These are phyloP conservation scores for Maniola jurtina DNA, from an alignment of 1,140 invertebrate species.

Conservation along the genomic window DNA sequence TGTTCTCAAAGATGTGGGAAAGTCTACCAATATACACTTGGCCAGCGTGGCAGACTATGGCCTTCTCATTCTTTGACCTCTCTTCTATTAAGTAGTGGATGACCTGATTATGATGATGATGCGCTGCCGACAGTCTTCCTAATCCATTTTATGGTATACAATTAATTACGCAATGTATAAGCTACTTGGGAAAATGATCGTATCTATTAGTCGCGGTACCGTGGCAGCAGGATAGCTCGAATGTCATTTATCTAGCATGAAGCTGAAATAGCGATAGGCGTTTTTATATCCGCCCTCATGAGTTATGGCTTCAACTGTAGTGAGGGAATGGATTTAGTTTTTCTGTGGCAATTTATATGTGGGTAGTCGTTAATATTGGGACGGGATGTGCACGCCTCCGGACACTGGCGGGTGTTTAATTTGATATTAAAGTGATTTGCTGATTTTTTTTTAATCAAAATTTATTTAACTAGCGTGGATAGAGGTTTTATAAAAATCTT, in stretches of 20 bases:
- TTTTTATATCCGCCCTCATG: conserved; percentile 48
- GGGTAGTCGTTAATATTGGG: conserved; percentile 7
- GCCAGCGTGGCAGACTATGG: too few relatives aligned
- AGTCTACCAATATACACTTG: too few relatives aligned
- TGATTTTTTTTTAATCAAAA: background rate
- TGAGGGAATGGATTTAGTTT: conserved; percentile 14
- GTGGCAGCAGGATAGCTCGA: conserved; percentile 27
- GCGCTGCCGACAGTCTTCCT: too few relatives aligned
- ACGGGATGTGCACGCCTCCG: background rate
- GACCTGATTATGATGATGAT: too few relatives aligned
- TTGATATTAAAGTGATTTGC: background rate
- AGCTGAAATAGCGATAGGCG: conserved; percentile 48
- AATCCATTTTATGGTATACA: too few relatives aligned
- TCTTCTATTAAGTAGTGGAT: too few relatives aligned
- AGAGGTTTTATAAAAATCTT: too few relatives aligned
- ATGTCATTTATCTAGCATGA: conserved; percentile 48
- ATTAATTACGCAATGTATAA: conserved; percentile 8
- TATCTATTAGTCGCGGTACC: background rate
- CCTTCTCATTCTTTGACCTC: too few relatives aligned
- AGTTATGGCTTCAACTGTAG: conserved; percentile 42
- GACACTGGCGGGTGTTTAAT: background rate
- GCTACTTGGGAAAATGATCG: background rate
- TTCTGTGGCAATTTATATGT: conserved; percentile 14
- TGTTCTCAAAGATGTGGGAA: too few relatives aligned
- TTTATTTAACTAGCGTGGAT: too few relatives aligned